Percentiles rank a stretch among this genome's conserved stretches.
Evolutionary conservation across 1,140 invertebrate genomes (phyloP).

Genomic region (Amyelois transitella): DNA sequence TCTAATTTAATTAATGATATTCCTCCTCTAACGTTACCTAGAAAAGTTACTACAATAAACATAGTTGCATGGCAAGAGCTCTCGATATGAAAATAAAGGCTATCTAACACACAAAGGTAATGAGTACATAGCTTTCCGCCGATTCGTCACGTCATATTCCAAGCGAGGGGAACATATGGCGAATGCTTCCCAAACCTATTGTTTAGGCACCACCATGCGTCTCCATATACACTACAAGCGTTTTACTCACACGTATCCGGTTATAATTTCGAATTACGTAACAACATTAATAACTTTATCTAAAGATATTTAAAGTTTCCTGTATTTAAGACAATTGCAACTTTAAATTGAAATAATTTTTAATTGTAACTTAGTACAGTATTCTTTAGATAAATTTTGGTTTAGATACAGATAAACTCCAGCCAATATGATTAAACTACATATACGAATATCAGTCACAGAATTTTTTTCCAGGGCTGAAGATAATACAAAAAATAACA

Average conservation of each 20-base stretch:
- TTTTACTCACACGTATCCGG: constrained; percentile 62
- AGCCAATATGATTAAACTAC: not conserved
- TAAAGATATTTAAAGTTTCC: not conserved
- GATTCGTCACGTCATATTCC: constrained; percentile 33
- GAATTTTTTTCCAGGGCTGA: too few relatives aligned
- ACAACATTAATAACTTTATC: constrained; percentile 11
- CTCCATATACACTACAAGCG: constrained; percentile 64
- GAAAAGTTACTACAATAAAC: constrained; percentile 11
- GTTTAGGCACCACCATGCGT: constrained; percentile 60
- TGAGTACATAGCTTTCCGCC: constrained; percentile 38
- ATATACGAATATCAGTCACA: not conserved
- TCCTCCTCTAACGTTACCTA: not conserved
- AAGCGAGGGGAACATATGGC: constrained; percentile 56
- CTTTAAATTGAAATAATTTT: too few relatives aligned
- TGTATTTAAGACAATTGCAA: too few relatives aligned
- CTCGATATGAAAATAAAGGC: constrained; percentile 26
- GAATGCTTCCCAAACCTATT: constrained; percentile 44
- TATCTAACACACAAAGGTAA: constrained; percentile 38
- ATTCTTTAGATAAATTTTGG: not conserved
- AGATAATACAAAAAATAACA: too few relatives aligned
- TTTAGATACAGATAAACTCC: not conserved
- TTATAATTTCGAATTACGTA: constrained; percentile 32
- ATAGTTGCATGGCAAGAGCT: constrained; percentile 24
- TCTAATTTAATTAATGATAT: not conserved
- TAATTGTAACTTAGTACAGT: not conserved